Evolutionary conservation across 2,888 invertebrate genomes (phyloP).

Genomic region (Amphipoea lucens): DNA sequence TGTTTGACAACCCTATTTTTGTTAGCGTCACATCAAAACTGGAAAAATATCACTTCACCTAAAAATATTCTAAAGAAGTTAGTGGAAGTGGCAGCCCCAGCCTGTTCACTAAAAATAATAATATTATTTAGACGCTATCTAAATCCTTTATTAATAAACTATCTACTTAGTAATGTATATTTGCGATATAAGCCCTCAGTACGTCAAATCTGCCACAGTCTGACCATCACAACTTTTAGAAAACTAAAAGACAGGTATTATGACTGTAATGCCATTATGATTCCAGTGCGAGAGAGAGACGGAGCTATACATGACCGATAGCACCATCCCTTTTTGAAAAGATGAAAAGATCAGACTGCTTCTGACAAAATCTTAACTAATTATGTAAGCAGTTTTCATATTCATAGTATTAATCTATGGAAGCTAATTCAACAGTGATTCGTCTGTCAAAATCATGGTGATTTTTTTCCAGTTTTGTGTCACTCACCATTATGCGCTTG

Average conservation of each 20-base stretch:
- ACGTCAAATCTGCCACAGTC: background rate
- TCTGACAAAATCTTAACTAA: background rate
- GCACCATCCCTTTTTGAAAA: background rate
- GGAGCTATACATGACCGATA: background rate
- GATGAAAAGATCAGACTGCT: constrained; percentile 11
- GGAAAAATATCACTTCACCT: background rate
- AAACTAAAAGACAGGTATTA: constrained; percentile 4
- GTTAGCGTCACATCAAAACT: constrained; percentile 39
- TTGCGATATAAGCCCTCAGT: background rate
- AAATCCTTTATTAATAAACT: constrained; percentile 24
- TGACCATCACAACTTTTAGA: background rate
- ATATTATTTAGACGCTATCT: constrained; percentile 14
- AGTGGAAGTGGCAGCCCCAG: background rate
- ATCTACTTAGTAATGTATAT: constrained; percentile 25
- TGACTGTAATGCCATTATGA: background rate
- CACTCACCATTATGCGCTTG: constrained; percentile 25
- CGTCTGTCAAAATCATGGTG: background rate
- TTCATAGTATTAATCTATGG: constrained; percentile 1
- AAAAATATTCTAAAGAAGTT: constrained; percentile 15
- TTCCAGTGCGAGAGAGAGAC: background rate
- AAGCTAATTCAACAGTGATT: constrained; percentile 20
- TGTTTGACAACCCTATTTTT: constrained; percentile 56
- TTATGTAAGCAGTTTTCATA: constrained; percentile 1
- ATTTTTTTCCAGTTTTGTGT: constrained; percentile 33
- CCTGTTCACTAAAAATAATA: constrained; percentile 7